Evolutionary conservation across 2,113 vertebrate species (phyloP).

Genomic region (Aegotheles bennettii): DNA sequence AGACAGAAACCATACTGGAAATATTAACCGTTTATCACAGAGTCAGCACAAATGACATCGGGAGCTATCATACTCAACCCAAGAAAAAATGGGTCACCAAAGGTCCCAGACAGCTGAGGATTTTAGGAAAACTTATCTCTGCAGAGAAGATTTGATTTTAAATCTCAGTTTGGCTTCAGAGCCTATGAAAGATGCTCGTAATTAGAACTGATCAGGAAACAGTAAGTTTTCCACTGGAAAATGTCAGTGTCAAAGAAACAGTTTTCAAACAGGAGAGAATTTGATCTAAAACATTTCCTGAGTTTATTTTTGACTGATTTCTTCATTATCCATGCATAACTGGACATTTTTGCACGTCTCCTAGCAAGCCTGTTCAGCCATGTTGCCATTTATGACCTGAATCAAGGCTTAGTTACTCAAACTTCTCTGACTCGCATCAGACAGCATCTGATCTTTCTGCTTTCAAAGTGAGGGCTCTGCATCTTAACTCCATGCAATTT

Average conservation of each 20-base stretch:
- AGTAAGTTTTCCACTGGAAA: neutral
- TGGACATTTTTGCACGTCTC: neutral
- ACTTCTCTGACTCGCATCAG: neutral
- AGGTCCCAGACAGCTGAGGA: neutral
- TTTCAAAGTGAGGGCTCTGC: neutral
- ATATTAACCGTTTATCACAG: neutral
- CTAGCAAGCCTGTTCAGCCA: neutral
- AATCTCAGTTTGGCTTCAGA: neutral
- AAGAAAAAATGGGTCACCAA: neutral
- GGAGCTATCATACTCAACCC: neutral
- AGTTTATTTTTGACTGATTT: neutral
- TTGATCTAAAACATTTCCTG: neutral
- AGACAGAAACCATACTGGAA: neutral
- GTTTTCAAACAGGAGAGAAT: neutral
- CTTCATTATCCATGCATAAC: neutral
- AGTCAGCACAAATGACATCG: neutral
- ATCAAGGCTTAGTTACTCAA: neutral
- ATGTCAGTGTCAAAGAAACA: neutral
- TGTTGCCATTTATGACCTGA: neutral
- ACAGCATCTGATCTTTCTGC: neutral
- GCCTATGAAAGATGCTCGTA: neutral
- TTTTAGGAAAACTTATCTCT: neutral
- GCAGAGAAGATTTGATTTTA: neutral
- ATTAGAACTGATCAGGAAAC: neutral
- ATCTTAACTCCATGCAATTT: neutral